These are phyloP conservation scores for Oxyura jamaicensis DNA, from an alignment of 2,113 vertebrate species.

Conservation along the genomic window DNA sequence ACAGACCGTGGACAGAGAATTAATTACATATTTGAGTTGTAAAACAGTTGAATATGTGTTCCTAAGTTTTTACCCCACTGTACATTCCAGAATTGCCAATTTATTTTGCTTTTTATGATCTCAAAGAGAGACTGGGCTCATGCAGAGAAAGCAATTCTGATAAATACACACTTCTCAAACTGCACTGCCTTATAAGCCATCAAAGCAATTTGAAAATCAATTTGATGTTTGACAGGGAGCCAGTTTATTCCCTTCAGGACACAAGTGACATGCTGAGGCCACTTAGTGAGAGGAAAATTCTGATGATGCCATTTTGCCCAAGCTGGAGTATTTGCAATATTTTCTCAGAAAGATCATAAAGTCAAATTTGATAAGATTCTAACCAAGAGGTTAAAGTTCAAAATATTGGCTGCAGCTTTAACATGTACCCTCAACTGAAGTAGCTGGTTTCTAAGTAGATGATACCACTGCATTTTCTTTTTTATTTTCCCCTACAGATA, in stretches of 20 bases:
- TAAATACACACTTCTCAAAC: conserved; percentile 63
- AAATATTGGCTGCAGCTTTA: not conserved
- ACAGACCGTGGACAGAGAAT: not conserved
- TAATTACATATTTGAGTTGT: not conserved
- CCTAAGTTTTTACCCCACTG: not conserved
- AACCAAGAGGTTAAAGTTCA: conserved; percentile 35
- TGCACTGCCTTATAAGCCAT: conserved; percentile 59
- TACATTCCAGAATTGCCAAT: conserved; percentile 18
- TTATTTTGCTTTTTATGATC: conserved; percentile 27
- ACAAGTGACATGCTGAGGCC: conserved; percentile 60
- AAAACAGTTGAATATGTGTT: conserved; percentile 15
- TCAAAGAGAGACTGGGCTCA: conserved; percentile 17
- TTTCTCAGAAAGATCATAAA: not conserved
- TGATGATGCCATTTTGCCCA: conserved; percentile 41
- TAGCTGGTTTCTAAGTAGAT: not conserved
- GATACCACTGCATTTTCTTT: not conserved
- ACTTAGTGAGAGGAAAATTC: conserved; percentile 70
- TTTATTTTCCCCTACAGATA: not conserved
- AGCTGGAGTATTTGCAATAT: not conserved
- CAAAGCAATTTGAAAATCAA: conserved; percentile 81
- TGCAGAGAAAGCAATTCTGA: conserved; percentile 43
- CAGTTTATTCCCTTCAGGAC: conserved; percentile 59
- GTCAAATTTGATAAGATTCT: not conserved
- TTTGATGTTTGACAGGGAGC: conserved; percentile 75
- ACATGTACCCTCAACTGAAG: not conserved